These are phyloP conservation scores for Acanthosepion lycidas DNA, from an alignment of 2,888 invertebrate genomes.

Conservation along the genomic window DNA sequence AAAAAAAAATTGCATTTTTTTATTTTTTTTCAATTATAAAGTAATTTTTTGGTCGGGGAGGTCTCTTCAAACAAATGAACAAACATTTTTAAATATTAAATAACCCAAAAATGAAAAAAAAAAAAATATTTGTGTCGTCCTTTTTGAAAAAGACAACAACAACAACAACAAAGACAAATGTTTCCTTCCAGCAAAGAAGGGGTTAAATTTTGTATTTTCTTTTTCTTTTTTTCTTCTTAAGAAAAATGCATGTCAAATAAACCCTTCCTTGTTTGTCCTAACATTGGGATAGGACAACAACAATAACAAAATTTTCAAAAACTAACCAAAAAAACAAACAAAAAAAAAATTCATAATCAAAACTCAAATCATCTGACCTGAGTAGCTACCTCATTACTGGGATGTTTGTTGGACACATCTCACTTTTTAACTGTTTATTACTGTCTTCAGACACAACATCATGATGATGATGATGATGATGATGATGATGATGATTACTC, in stretches of 20 bases:
- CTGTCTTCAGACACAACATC: not conserved
- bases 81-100: not conserved
- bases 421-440: constrained; percentile 33
- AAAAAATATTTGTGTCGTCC: not conserved
- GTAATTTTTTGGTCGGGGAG: not conserved
- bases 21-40: not conserved
- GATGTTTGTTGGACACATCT: not conserved
- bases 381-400: constrained; percentile 33
- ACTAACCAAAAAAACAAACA: not conserved
- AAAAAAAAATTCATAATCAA: not conserved
- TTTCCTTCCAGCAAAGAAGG: constrained; percentile 33
- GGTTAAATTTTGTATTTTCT: not conserved
- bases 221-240: not conserved
- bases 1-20: not conserved
- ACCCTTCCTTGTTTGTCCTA: constrained; percentile 33
- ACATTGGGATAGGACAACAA: not conserved
- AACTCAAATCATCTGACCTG: constrained; percentile 33
- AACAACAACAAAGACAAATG: not conserved
- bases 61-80: not conserved
- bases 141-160: constrained; percentile 16
- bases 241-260: not conserved
- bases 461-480: no score
- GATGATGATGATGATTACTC: constrained; percentile 8
- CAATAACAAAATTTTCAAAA: not conserved
- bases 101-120: not conserved